phyloP scores from a whole-genome alignment of 2,113 vertebrate species.

The Myotis yumanensis region DNA sequence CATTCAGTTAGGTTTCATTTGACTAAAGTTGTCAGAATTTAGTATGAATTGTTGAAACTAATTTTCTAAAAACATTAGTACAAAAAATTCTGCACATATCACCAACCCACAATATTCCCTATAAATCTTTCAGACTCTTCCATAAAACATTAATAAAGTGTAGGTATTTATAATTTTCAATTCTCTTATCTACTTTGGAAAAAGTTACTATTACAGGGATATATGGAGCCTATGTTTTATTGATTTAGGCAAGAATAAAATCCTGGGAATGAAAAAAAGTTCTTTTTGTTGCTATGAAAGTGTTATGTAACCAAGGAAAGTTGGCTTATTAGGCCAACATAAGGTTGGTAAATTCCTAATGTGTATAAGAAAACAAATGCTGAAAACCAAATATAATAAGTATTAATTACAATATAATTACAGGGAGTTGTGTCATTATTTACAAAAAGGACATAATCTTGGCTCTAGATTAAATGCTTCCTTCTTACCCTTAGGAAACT shows the following conservation, averaged over 20 bases:
- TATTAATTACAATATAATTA: slow-evolving; percentile 55
- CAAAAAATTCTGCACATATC: not conserved
- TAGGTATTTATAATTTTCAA: not conserved
- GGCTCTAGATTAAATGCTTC: slow-evolving; percentile 48
- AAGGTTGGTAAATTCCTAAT: slow-evolving; percentile 19
- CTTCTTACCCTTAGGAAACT: slow-evolving; percentile 37
- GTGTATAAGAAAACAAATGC: slow-evolving; percentile 16
- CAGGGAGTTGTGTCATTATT: slow-evolving; percentile 16
- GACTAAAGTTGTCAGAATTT: not conserved
- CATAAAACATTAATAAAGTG: not conserved
- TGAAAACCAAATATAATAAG: slow-evolving; percentile 30
- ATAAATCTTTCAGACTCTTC: not conserved
- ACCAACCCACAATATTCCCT: not conserved
- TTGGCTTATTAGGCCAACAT: not conserved
- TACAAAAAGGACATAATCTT: slow-evolving; percentile 43
- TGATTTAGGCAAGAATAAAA: slow-evolving; percentile 27
- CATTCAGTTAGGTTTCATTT: slow-evolving; percentile 21
- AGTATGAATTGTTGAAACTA: not conserved
- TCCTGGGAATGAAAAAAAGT: not conserved
- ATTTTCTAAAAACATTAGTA: slow-evolving; percentile 35
- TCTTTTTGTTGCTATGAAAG: slow-evolving; percentile 15
- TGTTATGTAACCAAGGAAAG: not conserved
- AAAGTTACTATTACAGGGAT: not conserved
- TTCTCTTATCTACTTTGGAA: not conserved
- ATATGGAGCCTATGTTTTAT: not conserved